Evolutionary conservation across 2,888 invertebrate genomes (phyloP), one percentile per base, ranked within the genome.

Genomic region (Pristionchus mayeri): DNA sequence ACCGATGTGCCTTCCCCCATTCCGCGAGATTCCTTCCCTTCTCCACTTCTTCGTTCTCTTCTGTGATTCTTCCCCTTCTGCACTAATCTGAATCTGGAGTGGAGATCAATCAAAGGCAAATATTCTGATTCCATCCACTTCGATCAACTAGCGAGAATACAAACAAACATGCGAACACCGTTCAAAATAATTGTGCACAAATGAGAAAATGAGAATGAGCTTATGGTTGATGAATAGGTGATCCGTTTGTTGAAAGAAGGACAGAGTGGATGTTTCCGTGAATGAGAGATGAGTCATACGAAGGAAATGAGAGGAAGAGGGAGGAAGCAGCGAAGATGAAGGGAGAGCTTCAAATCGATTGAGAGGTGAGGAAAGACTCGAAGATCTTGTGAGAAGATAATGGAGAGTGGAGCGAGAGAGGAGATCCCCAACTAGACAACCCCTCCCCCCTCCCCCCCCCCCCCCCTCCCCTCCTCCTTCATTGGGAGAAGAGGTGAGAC

Each of bases 1-100:
- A 67, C 67, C 67, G 67, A 67, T 67, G 67, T 67, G 67, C 67
- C 67, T 34, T 67, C 67, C 37, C 67, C 67, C 67, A 67, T 67
- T 34, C 37, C 67, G 16, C 37, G 67, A 6, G 2, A 37, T 27
- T 67, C 40, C 37, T 67, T 40, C 37, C 37, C 37, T 40, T 67
- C 30, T 67, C 67, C 67, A 67, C 67, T 67, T 67, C 67, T 37
- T 40, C 67, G 18, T 40, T 67, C 67, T 67, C 67, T 18, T 67
- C 67, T 27, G 60, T 30, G 3, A 27, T 11, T 67, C 67, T 67
- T 18, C 67, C 37, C 18, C 27, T 67, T 67, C 7, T 67, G 34
- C 67, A 37, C 18, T 21, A 24, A 57, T 57, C 57, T 30, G 16
- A 40, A 67, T 67, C 67, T 67, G 34, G 67, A 67, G 37, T 21